phyloP scores from a whole-genome alignment of 1,140 invertebrate species.

The Saccostrea echinata region DNA sequence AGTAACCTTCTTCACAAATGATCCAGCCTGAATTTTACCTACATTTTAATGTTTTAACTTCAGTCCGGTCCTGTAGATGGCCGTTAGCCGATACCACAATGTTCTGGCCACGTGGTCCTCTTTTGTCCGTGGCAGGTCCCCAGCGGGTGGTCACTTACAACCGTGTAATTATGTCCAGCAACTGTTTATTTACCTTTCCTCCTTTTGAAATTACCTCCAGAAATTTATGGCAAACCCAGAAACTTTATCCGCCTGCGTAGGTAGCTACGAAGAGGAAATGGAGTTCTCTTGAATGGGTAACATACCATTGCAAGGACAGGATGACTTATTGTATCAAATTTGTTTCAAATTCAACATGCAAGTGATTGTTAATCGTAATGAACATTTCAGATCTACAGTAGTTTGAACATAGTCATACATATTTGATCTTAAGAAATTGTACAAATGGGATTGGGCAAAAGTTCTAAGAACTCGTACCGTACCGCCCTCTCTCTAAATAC shows the following conservation, averaged over 20 bases:
- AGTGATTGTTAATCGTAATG: too few species aligned
- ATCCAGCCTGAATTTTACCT: not conserved
- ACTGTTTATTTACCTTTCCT: conserved; percentile 35
- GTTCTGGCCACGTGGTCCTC: conserved; percentile 10
- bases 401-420: too few species aligned
- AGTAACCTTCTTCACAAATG: not conserved
- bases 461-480: too few species aligned
- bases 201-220: conserved; percentile 27
- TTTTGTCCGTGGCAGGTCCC: not conserved
- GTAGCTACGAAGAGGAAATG: not conserved
- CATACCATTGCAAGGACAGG: too few species aligned
- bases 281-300: too few species aligned
- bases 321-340: too few species aligned
- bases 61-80: not conserved
- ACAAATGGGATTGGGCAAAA: too few species aligned
- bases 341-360: too few species aligned
- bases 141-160: conserved; percentile 17
- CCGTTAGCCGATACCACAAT: conserved; percentile 19
- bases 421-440: too few species aligned
- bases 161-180: conserved; percentile 22
- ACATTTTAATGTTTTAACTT: not conserved
- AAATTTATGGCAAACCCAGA: conserved; percentile 31
- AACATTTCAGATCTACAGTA: too few species aligned
- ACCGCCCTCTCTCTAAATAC: too few species aligned
- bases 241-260: conserved; percentile 23